Percentiles rank a stretch among this genome's conserved stretches.
Conservation (phyloP, 2,797 vertebrate genomes). For the Micromesistius poutassou region DNA sequence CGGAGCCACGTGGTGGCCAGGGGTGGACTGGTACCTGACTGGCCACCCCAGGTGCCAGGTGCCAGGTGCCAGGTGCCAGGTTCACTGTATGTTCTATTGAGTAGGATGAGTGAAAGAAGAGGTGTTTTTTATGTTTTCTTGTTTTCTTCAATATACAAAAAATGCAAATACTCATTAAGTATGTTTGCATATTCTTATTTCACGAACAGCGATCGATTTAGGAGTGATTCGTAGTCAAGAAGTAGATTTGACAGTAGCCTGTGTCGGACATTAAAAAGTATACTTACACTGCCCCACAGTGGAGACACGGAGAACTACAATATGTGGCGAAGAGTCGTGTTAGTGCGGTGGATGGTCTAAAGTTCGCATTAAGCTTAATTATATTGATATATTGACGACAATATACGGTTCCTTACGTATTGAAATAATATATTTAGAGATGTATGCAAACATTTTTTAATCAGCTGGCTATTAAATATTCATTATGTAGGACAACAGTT, state of each 20-base stretch:
- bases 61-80: no score
- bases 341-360: not conserved
- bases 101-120: not conserved
- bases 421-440: not conserved
- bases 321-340: not conserved
- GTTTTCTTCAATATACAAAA: no score
- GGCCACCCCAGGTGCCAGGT: no score
- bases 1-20: no score
- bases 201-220: not conserved
- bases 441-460: not conserved
- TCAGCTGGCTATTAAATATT: not conserved
- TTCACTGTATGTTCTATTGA: no score
- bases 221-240: not conserved
- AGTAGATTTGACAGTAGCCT: not conserved
- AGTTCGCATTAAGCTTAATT: not conserved
- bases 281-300: slow-evolving; percentile 54
- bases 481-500: not conserved
- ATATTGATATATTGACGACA: not conserved
- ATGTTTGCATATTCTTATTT: not conserved
- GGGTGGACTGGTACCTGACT: no score
- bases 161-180: not conserved
- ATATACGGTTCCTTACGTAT: not conserved
- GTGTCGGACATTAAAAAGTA: slow-evolving; percentile 21
- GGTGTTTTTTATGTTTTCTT: not conserved
- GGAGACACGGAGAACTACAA: slow-evolving; percentile 47